phyloP scores from a whole-genome alignment of 2,888 invertebrate genomes.

The Callosobruchus maculatus region DNA sequence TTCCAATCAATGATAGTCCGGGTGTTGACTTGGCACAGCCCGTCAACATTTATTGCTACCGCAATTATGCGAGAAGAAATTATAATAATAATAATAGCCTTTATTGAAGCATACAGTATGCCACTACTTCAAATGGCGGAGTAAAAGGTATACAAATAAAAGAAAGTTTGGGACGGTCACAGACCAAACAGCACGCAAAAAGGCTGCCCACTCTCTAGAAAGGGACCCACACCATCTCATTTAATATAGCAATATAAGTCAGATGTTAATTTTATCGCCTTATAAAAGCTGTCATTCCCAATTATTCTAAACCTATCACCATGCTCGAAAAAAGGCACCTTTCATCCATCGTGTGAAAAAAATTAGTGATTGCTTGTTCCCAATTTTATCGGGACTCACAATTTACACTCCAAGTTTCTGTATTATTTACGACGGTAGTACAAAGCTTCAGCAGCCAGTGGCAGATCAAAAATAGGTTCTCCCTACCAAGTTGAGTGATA shows the following conservation, averaged over 20 bases:
- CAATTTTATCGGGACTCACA: slow-evolving; percentile 28
- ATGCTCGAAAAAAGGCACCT: not conserved
- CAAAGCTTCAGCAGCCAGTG: not conserved
- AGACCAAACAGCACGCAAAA: too few relatives aligned
- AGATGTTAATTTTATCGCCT: not conserved
- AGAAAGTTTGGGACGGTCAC: too few relatives aligned
- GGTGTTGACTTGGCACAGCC: too few relatives aligned
- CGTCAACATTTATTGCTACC: too few relatives aligned
- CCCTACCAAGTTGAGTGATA: too few relatives aligned
- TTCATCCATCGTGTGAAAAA: not conserved
- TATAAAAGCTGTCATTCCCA: not conserved
- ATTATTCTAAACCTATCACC: not conserved
- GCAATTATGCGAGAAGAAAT: too few relatives aligned
- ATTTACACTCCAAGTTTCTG: slow-evolving; percentile 36
- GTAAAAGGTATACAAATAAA: too few relatives aligned
- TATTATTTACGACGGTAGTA: slow-evolving; percentile 32
- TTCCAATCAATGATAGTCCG: too few relatives aligned
- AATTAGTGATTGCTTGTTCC: slow-evolving; percentile 13
- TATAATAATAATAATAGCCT: too few relatives aligned
- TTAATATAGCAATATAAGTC: not conserved
- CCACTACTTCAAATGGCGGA: too few relatives aligned
- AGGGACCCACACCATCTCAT: not conserved
- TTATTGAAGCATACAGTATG: too few relatives aligned
- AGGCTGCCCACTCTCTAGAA: not conserved
- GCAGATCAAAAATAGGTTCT: not conserved